Conservation (phyloP, 2,888 invertebrate genomes). For the Mesorhabditis sp. region DNA sequence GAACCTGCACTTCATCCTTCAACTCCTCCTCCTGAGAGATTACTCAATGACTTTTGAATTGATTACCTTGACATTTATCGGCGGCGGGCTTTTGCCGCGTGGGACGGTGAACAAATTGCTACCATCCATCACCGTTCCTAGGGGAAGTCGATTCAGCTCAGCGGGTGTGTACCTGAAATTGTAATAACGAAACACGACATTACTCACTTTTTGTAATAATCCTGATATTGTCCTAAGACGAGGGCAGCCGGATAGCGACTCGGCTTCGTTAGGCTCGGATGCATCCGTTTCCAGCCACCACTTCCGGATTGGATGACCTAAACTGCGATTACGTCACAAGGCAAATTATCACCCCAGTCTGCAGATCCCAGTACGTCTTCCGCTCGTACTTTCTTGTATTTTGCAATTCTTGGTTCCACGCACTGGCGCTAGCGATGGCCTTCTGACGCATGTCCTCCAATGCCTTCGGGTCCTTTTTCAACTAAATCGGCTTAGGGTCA, state of each 20-base stretch:
- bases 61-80: slow-evolving; percentile 30
- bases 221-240: slow-evolving; percentile 92
- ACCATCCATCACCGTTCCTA: slow-evolving; percentile 80
- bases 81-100: slow-evolving; percentile 46
- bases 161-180: slow-evolving; percentile 69
- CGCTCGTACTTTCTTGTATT: slow-evolving; percentile 72
- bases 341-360: slow-evolving; percentile 67
- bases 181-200: too few species aligned
- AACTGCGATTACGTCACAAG: slow-evolving; percentile 4
- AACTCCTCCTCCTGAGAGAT: slow-evolving; percentile 2
- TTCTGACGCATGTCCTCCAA: slow-evolving; percentile 72
- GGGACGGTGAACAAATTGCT: slow-evolving; percentile 37
- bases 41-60: neutral
- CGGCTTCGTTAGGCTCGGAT: slow-evolving; percentile 23
- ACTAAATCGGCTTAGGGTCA: slow-evolving; percentile 22
- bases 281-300: slow-evolving; percentile 25
- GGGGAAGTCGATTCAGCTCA: slow-evolving; percentile 84
- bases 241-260: slow-evolving; percentile 79
- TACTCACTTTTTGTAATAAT: slow-evolving; percentile 72
- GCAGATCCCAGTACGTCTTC: slow-evolving; percentile 82
- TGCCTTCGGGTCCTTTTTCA: slow-evolving; percentile 53
- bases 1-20: too few species aligned
- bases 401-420: slow-evolving; percentile 75
- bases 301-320: slow-evolving; percentile 39
- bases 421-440: slow-evolving; percentile 73